A percentile compares a stretch with the other conserved stretches of the same genome.
These are phyloP conservation scores for Rhamnusium bicolor DNA, from an alignment of 2,888 invertebrate species.

Conservation along the genomic window DNA sequence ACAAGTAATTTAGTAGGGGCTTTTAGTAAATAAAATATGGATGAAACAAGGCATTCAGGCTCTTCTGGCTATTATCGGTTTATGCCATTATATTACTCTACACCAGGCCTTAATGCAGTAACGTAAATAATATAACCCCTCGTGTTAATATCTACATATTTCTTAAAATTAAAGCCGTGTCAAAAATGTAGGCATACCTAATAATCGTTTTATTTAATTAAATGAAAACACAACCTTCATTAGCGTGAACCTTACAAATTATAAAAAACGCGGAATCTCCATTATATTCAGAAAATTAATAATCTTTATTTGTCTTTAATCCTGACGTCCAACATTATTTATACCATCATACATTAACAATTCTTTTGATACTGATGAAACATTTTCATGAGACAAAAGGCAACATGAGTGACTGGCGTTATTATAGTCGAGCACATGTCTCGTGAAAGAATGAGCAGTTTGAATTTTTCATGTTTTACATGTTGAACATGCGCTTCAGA, in stretches of 20 bases:
- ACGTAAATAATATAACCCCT: neutral
- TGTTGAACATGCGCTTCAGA: too few relatives aligned
- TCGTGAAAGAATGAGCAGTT: too few relatives aligned
- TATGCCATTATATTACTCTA: constrained; percentile 13
- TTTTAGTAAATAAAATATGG: constrained; percentile 46
- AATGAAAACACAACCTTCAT: neutral
- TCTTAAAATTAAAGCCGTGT: constrained; percentile 7
- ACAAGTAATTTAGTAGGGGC: constrained; percentile 22
- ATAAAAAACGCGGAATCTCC: neutral
- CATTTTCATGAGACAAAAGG: too few relatives aligned
- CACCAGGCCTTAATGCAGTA: constrained; percentile 15
- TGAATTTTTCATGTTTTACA: too few relatives aligned
- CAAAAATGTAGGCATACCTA: neutral
- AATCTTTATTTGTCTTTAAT: neutral
- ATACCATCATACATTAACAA: neutral
- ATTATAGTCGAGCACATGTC: too few relatives aligned
- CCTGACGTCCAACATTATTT: neutral
- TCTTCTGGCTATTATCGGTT: constrained; percentile 46
- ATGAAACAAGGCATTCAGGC: constrained; percentile 34
- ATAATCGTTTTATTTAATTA: neutral
- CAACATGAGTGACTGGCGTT: too few relatives aligned
- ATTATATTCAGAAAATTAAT: neutral
- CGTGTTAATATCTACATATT: neutral
- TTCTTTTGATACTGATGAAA: too few relatives aligned
- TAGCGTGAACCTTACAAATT: neutral